Evolutionary conservation across 2,113 vertebrate genomes (phyloP).

Genomic region (Perca flavescens): DNA sequence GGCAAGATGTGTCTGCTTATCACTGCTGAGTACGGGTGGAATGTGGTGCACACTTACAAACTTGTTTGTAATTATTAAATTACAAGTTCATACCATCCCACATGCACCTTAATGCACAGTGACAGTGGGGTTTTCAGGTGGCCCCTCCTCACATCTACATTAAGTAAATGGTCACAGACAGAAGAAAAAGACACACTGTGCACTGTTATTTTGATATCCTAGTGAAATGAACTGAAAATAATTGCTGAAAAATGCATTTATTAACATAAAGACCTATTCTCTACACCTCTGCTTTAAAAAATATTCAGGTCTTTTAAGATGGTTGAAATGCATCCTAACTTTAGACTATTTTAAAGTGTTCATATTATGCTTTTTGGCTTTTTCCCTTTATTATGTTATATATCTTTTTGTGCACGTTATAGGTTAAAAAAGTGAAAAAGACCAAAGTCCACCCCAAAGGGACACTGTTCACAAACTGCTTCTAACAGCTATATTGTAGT

Average conservation of each 20-base stretch:
- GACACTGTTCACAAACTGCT: too few species aligned
- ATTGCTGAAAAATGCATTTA: background rate
- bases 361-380: too few species aligned
- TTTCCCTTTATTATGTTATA: too few species aligned
- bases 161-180: too few species aligned
- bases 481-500: too few species aligned
- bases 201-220: background rate
- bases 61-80: background rate
- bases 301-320: background rate
- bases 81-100: background rate
- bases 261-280: background rate
- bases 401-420: too few species aligned
- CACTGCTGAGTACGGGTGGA: background rate
- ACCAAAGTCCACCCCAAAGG: too few species aligned
- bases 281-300: background rate
- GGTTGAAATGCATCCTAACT: background rate
- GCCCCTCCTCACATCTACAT: too few species aligned
- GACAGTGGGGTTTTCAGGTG: background rate
- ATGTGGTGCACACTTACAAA: background rate
- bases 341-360: background rate
- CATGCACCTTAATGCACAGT: background rate
- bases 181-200: background rate
- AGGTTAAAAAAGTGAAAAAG: too few species aligned
- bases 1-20: background rate
- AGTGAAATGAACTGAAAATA: background rate